Evolutionary conservation across 2,888 invertebrate species (phyloP).

Genomic region (Drosophila kokeensis): DNA sequence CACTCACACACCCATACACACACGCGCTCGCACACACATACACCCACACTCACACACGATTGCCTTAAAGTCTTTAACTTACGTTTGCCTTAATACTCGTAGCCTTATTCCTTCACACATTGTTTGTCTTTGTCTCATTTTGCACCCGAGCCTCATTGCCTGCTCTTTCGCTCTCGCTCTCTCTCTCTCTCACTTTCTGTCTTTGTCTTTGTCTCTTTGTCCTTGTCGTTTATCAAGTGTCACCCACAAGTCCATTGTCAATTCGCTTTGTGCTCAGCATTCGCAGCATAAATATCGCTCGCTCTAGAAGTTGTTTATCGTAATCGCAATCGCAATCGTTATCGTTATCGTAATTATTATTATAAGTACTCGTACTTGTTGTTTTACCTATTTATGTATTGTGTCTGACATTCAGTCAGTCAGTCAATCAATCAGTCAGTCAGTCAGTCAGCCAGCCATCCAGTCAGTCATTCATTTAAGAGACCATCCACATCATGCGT

Average conservation of each 20-base stretch:
- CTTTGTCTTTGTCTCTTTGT: constrained; percentile 23
- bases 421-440: constrained; percentile 28
- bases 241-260: constrained; percentile 30
- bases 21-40: constrained; percentile 10
- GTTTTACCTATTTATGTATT: constrained; percentile 51
- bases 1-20: constrained; percentile 14
- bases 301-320: constrained; percentile 49
- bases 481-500: constrained; percentile 49
- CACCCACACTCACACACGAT: constrained; percentile 10
- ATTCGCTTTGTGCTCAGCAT: constrained; percentile 55
- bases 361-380: constrained; percentile 56
- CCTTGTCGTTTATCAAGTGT: constrained; percentile 36
- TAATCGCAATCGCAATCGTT: constrained; percentile 57
- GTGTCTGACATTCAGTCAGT: constrained; percentile 46
- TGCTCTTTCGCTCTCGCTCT: constrained; percentile 42
- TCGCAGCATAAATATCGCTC: constrained; percentile 51
- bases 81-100: constrained; percentile 45
- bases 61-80: constrained; percentile 38
- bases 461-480: constrained; percentile 71
- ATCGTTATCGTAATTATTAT: constrained; percentile 49
- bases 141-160: constrained; percentile 52
- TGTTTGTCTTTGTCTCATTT: constrained; percentile 16
- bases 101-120: constrained; percentile 32
- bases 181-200: constrained; percentile 13
- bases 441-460: constrained; percentile 44